Evolutionary conservation across 2,113 vertebrate genomes (phyloP).

Genomic region (Ifrita kowaldi): DNA sequence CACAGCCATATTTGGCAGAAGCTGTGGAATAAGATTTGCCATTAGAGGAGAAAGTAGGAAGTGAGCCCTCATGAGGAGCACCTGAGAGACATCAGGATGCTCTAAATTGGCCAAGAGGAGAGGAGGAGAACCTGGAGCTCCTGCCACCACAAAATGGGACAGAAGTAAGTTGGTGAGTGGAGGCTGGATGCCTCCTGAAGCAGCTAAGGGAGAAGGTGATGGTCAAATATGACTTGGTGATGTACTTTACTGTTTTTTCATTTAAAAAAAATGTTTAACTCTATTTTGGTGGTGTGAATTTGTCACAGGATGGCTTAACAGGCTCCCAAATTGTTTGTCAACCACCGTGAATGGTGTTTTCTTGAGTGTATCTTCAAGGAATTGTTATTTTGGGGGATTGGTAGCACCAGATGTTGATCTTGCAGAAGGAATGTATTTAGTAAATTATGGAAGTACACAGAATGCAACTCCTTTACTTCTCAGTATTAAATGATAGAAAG

Average conservation of each 20-base stretch:
- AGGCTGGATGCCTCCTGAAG: not conserved
- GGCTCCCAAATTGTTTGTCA: not conserved
- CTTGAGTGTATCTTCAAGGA: not conserved
- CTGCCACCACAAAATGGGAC: not conserved
- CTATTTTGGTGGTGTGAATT: not conserved
- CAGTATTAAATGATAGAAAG: not conserved
- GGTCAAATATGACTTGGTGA: not conserved
- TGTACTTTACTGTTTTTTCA: not conserved
- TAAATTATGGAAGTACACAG: not conserved
- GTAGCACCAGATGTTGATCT: not conserved
- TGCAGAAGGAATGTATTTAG: not conserved
- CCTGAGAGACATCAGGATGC: not conserved
- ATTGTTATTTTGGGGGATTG: not conserved
- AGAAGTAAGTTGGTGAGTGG: not conserved
- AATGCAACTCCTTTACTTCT: not conserved
- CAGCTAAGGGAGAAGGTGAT: not conserved
- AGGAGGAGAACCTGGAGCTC: not conserved
- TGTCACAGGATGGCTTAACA: not conserved
- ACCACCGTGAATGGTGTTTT: not conserved
- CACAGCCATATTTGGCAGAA: not conserved
- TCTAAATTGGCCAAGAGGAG: not conserved
- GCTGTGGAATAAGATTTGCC: not conserved
- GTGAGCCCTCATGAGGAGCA: not conserved
- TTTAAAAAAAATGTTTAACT: not conserved
- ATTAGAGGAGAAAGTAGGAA: slow-evolving; percentile 22